Evolutionary conservation across 2,797 vertebrate genomes (phyloP), one percentile per base, ranked within the genome.

Genomic region (Liparis tanakae): DNA sequence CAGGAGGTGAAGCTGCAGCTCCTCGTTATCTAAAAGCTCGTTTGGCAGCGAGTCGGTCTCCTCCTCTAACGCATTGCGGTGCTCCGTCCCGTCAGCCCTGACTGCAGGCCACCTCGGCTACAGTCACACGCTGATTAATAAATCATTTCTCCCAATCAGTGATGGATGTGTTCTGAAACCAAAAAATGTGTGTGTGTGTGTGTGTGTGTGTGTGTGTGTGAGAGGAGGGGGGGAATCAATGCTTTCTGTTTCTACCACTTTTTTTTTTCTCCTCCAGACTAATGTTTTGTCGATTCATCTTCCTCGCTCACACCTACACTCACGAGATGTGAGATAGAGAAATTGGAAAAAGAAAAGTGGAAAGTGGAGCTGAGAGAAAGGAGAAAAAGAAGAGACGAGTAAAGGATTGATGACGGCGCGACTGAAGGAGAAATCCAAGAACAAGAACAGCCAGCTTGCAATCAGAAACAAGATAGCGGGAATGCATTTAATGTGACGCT

Each of bases 401-500:
- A 13, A 9, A 56, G 67, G 61, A 61, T 9, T 67, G 75, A 74
- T 46, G 67, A 82, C 50, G 63, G 59, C 73, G 44, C 70, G 76
- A 84, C 25, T 51, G 33, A 36, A 48, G 54, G 18, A 64, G 67
- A 44, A 63, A 55, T 22, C 41, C 37, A 63, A 51, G 73, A 58
- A 36, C 37, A 55, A 72, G 73, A 65, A 36, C 10, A 60, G 58
- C 30, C 56, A 48, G 70, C 68, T 67, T 37, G 36, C 66, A 74
- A 88, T 89, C 84, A 86, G 65, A 83, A 76, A 78, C 57, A 78
- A 84, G 82, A 88, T 66, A 78, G 77, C 44, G 68, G 67, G 74
- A 80, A 85, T 75, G 78, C 4, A 88, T 89, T 87, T 82, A 82
- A 89, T 89, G 79, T 86, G 78, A 79, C 82, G 78, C 66, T 70